These are phyloP conservation scores for Rhinogobio ventralis DNA, from an alignment of 2,797 vertebrate genomes.

Conservation along the genomic window DNA sequence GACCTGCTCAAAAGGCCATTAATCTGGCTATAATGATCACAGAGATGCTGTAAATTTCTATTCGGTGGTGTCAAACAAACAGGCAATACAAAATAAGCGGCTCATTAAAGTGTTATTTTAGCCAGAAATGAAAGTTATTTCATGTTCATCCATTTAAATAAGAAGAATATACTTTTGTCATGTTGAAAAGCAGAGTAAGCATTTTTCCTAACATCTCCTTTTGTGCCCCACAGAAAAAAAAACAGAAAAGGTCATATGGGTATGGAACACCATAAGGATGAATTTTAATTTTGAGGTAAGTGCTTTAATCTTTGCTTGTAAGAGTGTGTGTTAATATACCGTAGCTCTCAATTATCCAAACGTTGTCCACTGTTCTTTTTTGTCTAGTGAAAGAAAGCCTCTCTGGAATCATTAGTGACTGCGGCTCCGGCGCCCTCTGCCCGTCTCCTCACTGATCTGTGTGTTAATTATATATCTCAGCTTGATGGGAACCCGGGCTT, in stretches of 20 bases:
- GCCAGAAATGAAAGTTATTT: neutral
- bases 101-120: neutral
- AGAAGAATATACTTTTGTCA: neutral
- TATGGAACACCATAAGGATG: neutral
- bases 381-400: constrained; percentile 5
- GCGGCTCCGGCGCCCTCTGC: constrained; percentile 20
- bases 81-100: neutral
- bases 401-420: constrained; percentile 46
- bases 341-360: constrained; percentile 21
- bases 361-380: neutral
- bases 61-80: constrained; percentile 1
- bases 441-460: constrained; percentile 40
- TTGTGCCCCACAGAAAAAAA: neutral
- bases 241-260: neutral
- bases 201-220: neutral
- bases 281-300: neutral
- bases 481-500: constrained; percentile 33
- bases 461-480: constrained; percentile 57
- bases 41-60: neutral
- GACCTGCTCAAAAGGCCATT: constrained; percentile 13
- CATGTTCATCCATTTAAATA: neutral
- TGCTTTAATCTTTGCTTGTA: neutral
- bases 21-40: constrained; percentile 21
- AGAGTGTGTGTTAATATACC: constrained; percentile 20
- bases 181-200: neutral